A percentile compares a stretch with the other conserved stretches of the same genome.
Conservation (phyloP, 2,888 invertebrate genomes). For the Lymantria dispar region DNA sequence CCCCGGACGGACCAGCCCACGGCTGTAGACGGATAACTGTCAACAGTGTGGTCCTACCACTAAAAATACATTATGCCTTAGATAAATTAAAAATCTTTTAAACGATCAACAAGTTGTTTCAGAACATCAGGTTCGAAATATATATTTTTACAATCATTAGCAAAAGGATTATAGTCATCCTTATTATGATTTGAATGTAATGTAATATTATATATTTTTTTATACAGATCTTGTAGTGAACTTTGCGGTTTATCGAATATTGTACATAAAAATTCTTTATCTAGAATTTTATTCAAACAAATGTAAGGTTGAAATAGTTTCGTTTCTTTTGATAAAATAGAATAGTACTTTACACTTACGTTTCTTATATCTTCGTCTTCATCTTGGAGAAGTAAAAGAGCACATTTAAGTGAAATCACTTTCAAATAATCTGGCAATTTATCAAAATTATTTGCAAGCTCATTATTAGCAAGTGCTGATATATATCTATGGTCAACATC, state of each 20-base stretch:
- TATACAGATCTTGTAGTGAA: slow-evolving; percentile 37
- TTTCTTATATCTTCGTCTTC: slow-evolving; percentile 78
- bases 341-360: slow-evolving; percentile 55
- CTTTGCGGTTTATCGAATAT: slow-evolving; percentile 35
- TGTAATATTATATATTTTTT: slow-evolving; percentile 36
- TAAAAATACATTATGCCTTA: too few relatives aligned
- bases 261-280: slow-evolving; percentile 42
- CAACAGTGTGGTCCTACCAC: too few relatives aligned
- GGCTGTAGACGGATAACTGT: too few relatives aligned
- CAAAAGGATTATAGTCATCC: slow-evolving; percentile 76
- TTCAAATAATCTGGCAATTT: slow-evolving; percentile 48
- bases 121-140: slow-evolving; percentile 72
- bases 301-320: slow-evolving; percentile 52
- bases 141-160: slow-evolving; percentile 72
- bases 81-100: slow-evolving; percentile 12
- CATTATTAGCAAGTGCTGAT: slow-evolving; percentile 64
- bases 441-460: slow-evolving; percentile 47
- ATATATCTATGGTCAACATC: slow-evolving; percentile 67
- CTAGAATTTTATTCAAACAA: slow-evolving; percentile 53
- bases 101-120: slow-evolving; percentile 40
- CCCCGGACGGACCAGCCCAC: too few relatives aligned
- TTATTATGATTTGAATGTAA: slow-evolving; percentile 32
- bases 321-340: slow-evolving; percentile 35
- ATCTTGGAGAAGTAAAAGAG: slow-evolving; percentile 77
- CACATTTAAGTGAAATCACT: slow-evolving; percentile 57